Base-by-base conservation (phyloP, 2,113 vertebrate genomes). In the Hystrix brachyura region DNA sequence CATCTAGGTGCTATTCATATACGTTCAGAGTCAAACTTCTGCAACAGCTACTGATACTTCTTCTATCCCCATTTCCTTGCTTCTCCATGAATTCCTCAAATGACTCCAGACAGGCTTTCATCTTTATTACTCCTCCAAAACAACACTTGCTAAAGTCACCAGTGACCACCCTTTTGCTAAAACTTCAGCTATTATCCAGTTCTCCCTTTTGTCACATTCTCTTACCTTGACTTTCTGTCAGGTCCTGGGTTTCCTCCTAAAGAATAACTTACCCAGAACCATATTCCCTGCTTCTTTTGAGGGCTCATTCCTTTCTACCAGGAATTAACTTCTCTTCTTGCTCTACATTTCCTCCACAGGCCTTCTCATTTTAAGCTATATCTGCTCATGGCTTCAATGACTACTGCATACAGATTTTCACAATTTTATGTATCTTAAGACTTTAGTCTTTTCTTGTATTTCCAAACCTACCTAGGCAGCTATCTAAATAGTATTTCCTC, bases 401-500 rank as follows among this genome's bases (percentile, higher is more conserved):
- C 62, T 34, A 55, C 3, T 38, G 34, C 0, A 43, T 14, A 1
- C 5, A 57, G 0, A 69, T 53, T 72, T 67, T 71, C 89, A 34
- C n/a, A 87, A 74, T 81, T 29, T 21, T 59, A 72, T 6, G 74
- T 3, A 87, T n/a, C 38, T 79, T 90, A 87, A 57, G 19, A 59
- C 46, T 86, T n/a, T 88, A 67, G 38, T 34, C 27, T 92, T 85
- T 79, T 46, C 74, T 62, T 87, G 18, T 88, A 55, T 91, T 78
- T 86, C 38, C 71, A 89, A 57, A 74, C 27, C 23, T 51, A 82
- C n/a, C 25, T 53, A 93, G 74, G 34, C 59, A 93, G 65, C 23
- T 87, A 64, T 57, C 23, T 82, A 93, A 92, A 93, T 12, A 74
- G 2, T 80, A 81, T 92, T 83, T 94, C 87, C 34, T 90, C 15